Percentiles rank a stretch among this genome's conserved stretches.
phyloP scores from a whole-genome alignment of 1,140 invertebrate species.

The Acromyrmex echinatior region DNA sequence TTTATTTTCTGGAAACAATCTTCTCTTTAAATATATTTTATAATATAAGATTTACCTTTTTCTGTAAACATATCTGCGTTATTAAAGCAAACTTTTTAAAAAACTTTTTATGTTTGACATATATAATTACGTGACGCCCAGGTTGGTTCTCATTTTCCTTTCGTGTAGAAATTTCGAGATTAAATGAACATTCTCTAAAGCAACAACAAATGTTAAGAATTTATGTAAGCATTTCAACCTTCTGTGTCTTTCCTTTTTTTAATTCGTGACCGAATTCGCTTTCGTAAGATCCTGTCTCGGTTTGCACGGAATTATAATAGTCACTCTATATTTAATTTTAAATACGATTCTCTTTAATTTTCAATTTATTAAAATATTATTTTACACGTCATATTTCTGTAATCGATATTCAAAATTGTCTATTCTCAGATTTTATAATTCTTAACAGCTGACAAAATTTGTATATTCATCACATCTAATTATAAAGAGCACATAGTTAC shows the following conservation, averaged over 20 bases:
- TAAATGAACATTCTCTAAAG: slow-evolving; percentile 12
- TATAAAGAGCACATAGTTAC: too few species aligned
- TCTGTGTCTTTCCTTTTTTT: background rate
- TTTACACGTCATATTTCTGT: background rate
- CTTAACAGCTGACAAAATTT: too few species aligned
- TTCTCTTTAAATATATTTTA: background rate
- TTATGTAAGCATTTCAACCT: slow-evolving; percentile 57
- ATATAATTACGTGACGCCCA: slow-evolving; percentile 20
- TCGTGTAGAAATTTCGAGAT: slow-evolving; percentile 58
- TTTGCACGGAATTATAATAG: background rate
- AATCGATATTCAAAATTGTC: background rate
- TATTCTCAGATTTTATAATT: too few species aligned
- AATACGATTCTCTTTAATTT: background rate
- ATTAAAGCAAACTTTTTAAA: slow-evolving; percentile 4
- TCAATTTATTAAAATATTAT: slow-evolving; percentile 2
- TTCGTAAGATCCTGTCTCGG: background rate
- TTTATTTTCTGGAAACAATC: background rate
- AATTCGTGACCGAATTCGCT: slow-evolving; percentile 33
- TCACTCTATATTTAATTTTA: background rate
- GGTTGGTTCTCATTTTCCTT: slow-evolving; percentile 65
- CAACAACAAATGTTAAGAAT: slow-evolving; percentile 53
- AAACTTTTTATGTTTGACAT: slow-evolving; percentile 15
- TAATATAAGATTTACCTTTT: background rate
- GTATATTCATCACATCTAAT: too few species aligned
- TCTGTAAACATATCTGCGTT: background rate